phyloP scores from a whole-genome alignment of 2,888 invertebrate genomes.

The Amiota mariae region DNA sequence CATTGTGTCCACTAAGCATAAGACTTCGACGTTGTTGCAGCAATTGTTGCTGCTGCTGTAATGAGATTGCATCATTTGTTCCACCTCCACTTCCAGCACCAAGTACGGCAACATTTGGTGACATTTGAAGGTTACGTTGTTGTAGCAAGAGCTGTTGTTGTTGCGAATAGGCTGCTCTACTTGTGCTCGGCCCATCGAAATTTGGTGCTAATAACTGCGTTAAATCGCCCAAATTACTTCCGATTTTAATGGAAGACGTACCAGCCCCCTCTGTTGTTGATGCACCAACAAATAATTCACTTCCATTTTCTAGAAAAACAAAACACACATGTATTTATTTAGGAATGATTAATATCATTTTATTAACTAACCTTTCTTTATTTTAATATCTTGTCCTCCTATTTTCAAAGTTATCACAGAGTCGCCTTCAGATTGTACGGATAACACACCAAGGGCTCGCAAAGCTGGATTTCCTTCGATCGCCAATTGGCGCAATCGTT shows the following conservation, averaged over 20 bases:
- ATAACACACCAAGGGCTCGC: conserved; percentile 93
- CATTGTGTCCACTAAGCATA: conserved; percentile 45
- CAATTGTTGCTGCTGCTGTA: conserved; percentile 54
- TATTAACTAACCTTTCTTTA: conserved; percentile 55
- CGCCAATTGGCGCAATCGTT: conserved; percentile 91
- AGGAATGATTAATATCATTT: background rate
- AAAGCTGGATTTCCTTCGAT: conserved; percentile 91
- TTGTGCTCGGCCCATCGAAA: conserved; percentile 60
- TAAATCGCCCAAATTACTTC: conserved; percentile 56
- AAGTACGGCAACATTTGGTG: conserved; percentile 45
- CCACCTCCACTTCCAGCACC: conserved; percentile 24
- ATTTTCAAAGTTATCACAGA: conserved; percentile 83
- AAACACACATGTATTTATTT: background rate
- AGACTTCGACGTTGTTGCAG: conserved; percentile 55
- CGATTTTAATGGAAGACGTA: conserved; percentile 58
- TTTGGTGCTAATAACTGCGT: conserved; percentile 56
- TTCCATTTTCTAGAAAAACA: conserved; percentile 58
- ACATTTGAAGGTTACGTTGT: conserved; percentile 50
- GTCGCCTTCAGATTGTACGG: conserved; percentile 94
- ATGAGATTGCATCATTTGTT: conserved; percentile 60
- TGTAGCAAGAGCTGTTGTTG: conserved; percentile 52
- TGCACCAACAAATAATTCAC: conserved; percentile 51
- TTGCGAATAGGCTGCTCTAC: conserved; percentile 61
- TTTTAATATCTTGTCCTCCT: conserved; percentile 81
- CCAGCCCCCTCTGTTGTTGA: conserved; percentile 62